A percentile compares a stretch with the other conserved stretches of the same genome.
phyloP scores from a whole-genome alignment of 2,888 invertebrate genomes.

The Cheilosia urbana region DNA sequence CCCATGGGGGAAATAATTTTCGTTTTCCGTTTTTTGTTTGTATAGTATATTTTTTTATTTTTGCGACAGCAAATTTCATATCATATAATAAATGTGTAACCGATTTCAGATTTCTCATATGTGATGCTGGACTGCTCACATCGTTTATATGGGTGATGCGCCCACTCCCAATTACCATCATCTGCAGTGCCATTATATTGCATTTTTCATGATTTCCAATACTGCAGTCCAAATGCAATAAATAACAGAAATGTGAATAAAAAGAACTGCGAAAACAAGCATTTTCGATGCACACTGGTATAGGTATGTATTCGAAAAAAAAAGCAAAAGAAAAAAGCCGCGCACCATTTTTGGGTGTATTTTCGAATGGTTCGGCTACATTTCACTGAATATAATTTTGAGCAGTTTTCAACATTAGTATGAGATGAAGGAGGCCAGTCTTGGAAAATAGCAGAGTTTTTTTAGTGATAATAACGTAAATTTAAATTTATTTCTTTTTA shows the following conservation, averaged over 20 bases:
- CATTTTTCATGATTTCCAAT: constrained; percentile 58
- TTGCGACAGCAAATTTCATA: constrained; percentile 26
- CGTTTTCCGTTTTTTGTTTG: constrained; percentile 13
- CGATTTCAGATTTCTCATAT: constrained; percentile 51
- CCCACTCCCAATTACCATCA: too few relatives aligned
- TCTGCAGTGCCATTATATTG: constrained; percentile 44
- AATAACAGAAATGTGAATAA: constrained; percentile 62
- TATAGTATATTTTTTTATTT: background rate
- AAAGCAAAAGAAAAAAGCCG: background rate
- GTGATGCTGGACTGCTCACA: constrained; percentile 1
- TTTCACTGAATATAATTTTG: background rate
- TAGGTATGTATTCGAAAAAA: background rate
- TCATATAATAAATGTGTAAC: constrained; percentile 63
- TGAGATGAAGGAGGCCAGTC: too few relatives aligned
- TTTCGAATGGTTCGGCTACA: background rate
- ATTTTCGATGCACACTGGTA: constrained; percentile 18
- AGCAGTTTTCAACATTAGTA: too few relatives aligned
- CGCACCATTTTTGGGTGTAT: background rate
- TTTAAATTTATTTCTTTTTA: too few relatives aligned
- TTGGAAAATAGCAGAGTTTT: too few relatives aligned
- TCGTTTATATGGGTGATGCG: too few relatives aligned
- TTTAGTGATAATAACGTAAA: too few relatives aligned
- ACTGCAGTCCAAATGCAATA: constrained; percentile 57
- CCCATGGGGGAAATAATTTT: constrained; percentile 39
- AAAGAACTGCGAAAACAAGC: constrained; percentile 9